phyloP scores from a whole-genome alignment of 2,888 invertebrate species.

The Microctonus hyperodae region DNA sequence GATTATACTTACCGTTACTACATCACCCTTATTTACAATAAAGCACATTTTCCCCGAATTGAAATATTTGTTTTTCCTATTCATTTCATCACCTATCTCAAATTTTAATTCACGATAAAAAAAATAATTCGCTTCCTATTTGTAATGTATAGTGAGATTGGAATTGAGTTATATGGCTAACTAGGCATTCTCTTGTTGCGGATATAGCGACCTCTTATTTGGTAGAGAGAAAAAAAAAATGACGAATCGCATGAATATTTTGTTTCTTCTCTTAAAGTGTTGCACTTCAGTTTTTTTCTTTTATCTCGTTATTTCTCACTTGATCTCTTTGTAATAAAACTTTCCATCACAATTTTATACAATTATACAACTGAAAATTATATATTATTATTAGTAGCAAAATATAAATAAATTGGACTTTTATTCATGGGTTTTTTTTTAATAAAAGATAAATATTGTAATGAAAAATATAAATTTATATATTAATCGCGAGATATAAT shows the following conservation, averaged over 20 bases:
- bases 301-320: constrained; percentile 5
- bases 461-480: too few species aligned
- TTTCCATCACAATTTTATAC: not conserved
- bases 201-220: constrained; percentile 37
- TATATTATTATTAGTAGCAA: too few species aligned
- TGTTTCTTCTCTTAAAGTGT: not conserved
- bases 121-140: constrained; percentile 11
- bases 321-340: constrained; percentile 25
- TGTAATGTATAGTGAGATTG: constrained; percentile 7
- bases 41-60: not conserved
- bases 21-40: not conserved
- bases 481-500: too few species aligned
- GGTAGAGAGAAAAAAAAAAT: constrained; percentile 8
- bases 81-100: not conserved
- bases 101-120: constrained; percentile 9
- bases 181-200: constrained; percentile 28
- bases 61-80: not conserved
- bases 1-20: constrained; percentile 3
- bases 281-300: not conserved
- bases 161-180: constrained; percentile 22
- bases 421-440: too few species aligned
- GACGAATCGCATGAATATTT: not conserved
- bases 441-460: too few species aligned
- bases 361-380: not conserved
- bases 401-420: too few species aligned